phyloP scores from a whole-genome alignment of 2,113 vertebrate genomes.

The Asarcornis scutulata region DNA sequence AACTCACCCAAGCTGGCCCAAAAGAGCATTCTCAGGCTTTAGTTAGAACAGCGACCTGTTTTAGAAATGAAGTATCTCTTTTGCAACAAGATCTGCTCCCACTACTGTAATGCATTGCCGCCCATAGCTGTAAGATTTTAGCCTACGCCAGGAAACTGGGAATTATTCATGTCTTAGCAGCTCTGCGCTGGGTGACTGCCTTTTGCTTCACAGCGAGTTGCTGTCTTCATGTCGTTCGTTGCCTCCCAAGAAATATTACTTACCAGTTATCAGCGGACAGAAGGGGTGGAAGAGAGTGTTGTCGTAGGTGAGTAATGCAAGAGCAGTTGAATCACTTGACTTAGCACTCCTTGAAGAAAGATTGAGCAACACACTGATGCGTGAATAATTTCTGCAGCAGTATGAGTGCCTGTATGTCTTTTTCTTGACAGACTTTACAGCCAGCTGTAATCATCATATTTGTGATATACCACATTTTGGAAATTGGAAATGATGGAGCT shows the following conservation, averaged over 20 bases:
- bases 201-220: not conserved
- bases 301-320: not conserved
- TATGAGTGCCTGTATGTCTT: not conserved
- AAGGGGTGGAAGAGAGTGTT: not conserved
- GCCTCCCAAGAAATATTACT: not conserved
- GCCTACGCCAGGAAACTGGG: not conserved
- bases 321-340: not conserved
- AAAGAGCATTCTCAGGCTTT: not conserved
- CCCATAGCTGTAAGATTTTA: not conserved
- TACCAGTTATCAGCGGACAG: not conserved
- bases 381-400: not conserved
- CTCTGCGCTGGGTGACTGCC: not conserved
- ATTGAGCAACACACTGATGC: not conserved
- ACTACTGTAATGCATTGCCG: not conserved
- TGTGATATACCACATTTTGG: not conserved
- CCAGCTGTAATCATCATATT: not conserved
- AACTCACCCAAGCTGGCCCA: not conserved
- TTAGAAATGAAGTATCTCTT: not conserved
- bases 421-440: not conserved
- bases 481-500: not conserved
- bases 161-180: not conserved
- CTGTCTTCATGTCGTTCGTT: not conserved
- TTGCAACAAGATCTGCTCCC: not conserved
- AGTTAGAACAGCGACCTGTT: not conserved
- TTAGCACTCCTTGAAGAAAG: not conserved